Conservation (phyloP, 2,113 vertebrate genomes). For the Leptobrachium ailaonicum region DNA sequence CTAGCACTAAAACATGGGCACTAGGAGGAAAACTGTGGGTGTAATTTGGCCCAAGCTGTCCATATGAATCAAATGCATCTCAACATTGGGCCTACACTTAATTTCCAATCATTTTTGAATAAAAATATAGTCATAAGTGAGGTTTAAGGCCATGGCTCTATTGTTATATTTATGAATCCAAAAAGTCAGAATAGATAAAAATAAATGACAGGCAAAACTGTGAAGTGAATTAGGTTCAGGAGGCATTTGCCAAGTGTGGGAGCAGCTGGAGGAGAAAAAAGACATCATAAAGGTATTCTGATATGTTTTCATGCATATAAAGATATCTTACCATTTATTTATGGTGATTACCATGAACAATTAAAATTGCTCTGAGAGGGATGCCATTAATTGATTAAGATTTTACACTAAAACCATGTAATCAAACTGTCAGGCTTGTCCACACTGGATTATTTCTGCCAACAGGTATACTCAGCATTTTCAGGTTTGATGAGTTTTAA, state of each 20-base stretch:
- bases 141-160: too few species aligned
- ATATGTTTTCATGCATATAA: conserved; percentile 64
- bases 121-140: too few species aligned
- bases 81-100: too few species aligned
- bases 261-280: conserved; percentile 14
- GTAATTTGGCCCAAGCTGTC: too few species aligned
- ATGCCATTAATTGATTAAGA: conserved; percentile 74
- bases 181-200: neutral
- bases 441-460: conserved; percentile 5
- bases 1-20: too few species aligned
- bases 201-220: neutral
- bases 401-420: conserved; percentile 70
- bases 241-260: conserved; percentile 17
- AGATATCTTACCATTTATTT: conserved; percentile 68
- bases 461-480: too few species aligned
- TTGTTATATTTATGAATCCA: neutral
- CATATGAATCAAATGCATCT: too few species aligned
- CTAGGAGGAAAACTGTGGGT: too few species aligned
- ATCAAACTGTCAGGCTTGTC: conserved; percentile 68
- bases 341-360: conserved; percentile 74
- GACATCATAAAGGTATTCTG: conserved; percentile 19
- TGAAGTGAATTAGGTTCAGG: neutral
- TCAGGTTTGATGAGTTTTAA: too few species aligned
- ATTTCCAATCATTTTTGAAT: too few species aligned
- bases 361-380: conserved; percentile 61